Conservation (phyloP, 1,140 invertebrate genomes). For the Araneus ventricosus region DNA sequence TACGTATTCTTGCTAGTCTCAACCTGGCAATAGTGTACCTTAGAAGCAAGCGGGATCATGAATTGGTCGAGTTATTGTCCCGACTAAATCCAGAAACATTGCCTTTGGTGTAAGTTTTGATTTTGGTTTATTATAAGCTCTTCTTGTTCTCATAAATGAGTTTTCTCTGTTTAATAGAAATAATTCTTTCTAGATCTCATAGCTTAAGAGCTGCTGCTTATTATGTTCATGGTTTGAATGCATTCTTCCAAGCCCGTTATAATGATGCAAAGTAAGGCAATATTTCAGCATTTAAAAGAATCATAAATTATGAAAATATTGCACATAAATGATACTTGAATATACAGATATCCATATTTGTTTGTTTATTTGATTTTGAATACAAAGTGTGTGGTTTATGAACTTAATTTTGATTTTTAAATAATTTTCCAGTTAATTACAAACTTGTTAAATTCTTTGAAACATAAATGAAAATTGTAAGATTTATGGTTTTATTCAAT, state of each 20-base stretch:
- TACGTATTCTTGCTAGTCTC: constrained; percentile 96
- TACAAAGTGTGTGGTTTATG: no score
- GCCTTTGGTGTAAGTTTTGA: constrained; percentile 83
- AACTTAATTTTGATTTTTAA: no score
- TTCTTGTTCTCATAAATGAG: background rate
- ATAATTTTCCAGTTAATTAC: no score
- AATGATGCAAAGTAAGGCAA: constrained; percentile 96
- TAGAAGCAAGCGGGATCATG: constrained; percentile 90
- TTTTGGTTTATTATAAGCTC: constrained; percentile 42
- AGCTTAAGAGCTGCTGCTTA: constrained; percentile 94
- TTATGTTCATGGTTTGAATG: constrained; percentile 97
- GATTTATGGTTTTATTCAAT: no score
- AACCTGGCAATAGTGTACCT: constrained; percentile 98
- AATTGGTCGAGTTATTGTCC: constrained; percentile 91
- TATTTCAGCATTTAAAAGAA: background rate
- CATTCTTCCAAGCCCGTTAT: constrained; percentile 96
- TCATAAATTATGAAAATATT: background rate
- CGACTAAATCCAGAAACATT: constrained; percentile 92
- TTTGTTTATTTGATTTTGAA: background rate
- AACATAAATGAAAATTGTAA: no score
- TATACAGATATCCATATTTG: background rate
- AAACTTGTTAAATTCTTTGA: no score
- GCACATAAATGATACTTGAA: background rate
- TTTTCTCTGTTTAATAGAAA: background rate
- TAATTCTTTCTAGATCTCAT: constrained; percentile 84